Conservation (phyloP, 1,140 invertebrate genomes). For the Camponotus floridanus region DNA sequence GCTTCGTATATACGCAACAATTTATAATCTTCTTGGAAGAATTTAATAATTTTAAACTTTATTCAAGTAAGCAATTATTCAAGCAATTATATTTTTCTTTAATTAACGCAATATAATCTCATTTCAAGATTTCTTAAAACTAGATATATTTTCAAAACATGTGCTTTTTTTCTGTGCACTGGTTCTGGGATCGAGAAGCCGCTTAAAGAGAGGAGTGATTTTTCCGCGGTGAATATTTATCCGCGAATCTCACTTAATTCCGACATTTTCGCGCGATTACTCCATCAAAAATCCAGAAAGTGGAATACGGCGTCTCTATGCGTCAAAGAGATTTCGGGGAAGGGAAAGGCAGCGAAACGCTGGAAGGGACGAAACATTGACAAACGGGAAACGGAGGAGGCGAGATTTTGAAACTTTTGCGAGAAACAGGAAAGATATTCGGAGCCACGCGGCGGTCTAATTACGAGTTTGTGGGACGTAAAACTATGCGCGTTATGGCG, state of each 20-base stretch:
- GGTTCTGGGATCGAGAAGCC: neutral
- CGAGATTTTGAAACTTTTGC: conserved; percentile 46
- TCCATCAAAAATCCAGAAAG: conserved; percentile 3
- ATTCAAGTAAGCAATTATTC: no score
- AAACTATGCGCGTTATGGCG: conserved; percentile 59
- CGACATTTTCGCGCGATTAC: conserved; percentile 23
- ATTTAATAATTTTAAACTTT: no score
- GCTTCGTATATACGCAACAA: no score
- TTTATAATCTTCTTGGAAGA: no score
- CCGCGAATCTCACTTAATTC: conserved; percentile 29
- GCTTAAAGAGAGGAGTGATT: neutral
- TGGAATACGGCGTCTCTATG: neutral
- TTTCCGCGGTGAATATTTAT: conserved; percentile 29
- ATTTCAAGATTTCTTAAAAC: no score
- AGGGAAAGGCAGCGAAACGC: conserved; percentile 62
- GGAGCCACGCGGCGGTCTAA: conserved; percentile 51
- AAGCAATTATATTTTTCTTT: no score
- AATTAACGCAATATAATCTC: no score
- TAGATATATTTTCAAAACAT: no score
- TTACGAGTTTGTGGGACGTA: conserved; percentile 70
- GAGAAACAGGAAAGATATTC: conserved; percentile 54
- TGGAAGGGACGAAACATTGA: conserved; percentile 63
- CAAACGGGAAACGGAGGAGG: neutral
- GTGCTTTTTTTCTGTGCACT: no score
- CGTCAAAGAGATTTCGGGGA: neutral